Percentiles rank a stretch among this genome's conserved stretches.
These are phyloP conservation scores for Rhyacophila evoluta DNA, from an alignment of 2,888 invertebrate species.

Conservation along the genomic window DNA sequence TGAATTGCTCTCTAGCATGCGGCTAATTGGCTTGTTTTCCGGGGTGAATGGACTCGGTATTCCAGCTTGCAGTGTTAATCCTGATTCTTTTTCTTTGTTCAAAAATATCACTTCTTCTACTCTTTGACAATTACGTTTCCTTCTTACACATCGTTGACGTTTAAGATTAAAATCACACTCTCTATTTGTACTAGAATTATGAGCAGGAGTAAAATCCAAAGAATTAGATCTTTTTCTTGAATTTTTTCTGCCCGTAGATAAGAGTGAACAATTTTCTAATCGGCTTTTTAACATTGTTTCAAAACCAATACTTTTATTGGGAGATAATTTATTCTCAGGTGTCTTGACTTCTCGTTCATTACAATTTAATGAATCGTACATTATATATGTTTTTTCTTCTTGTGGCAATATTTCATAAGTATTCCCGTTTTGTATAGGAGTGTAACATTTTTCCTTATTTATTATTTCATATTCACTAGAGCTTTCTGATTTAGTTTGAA, in stretches of 20 bases:
- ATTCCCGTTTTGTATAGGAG: background rate
- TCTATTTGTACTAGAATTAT: constrained; percentile 59
- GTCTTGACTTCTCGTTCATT: constrained; percentile 69
- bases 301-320: constrained; percentile 27
- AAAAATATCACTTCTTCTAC: constrained; percentile 30
- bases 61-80: constrained; percentile 64
- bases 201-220: constrained; percentile 65
- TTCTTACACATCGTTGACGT: constrained; percentile 71
- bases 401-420: background rate
- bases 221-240: constrained; percentile 55
- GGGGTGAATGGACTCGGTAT: constrained; percentile 64
- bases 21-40: constrained; percentile 62
- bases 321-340: constrained; percentile 60
- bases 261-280: constrained; percentile 37
- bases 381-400: constrained; percentile 60
- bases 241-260: constrained; percentile 27
- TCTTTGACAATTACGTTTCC: constrained; percentile 61
- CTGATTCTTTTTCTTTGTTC: constrained; percentile 59
- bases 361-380: constrained; percentile 67
- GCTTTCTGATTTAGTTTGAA: background rate
- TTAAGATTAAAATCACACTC: constrained; percentile 64
- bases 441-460: constrained; percentile 57
- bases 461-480: constrained; percentile 60
- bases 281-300: constrained; percentile 47
- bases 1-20: constrained; percentile 61